These are phyloP conservation scores for Hormiphora californensis DNA, from an alignment of 37 sponge, comb jelly and placozoan species.

Conservation along the genomic window DNA sequence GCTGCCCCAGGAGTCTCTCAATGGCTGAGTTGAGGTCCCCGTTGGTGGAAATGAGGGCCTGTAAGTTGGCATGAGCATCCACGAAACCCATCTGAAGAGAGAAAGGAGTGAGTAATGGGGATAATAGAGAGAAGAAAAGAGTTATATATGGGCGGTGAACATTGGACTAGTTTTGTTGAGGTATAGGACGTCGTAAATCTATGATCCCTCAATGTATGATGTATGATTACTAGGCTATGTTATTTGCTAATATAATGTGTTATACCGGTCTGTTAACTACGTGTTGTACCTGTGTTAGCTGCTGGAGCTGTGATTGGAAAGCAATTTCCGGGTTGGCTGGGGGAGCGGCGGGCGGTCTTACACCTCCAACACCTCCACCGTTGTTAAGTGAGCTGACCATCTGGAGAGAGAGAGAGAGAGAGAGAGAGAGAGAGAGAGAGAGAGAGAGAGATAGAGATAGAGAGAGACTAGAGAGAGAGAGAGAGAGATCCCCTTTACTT, in stretches of 20 bases:
- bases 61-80: constrained; percentile 51
- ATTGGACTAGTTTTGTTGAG: too few relatives aligned
- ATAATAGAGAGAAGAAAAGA: neutral
- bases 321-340: constrained; percentile 41
- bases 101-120: neutral
- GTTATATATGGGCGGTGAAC: too few relatives aligned
- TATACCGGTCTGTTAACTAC: too few relatives aligned
- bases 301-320: constrained; percentile 49
- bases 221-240: too few relatives aligned
- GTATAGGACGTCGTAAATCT: too few relatives aligned
- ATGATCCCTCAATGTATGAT: too few relatives aligned
- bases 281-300: constrained; percentile 53
- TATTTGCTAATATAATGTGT: too few relatives aligned
- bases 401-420: too few relatives aligned
- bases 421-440: too few relatives aligned
- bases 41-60: constrained; percentile 50
- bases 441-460: too few relatives aligned
- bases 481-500: too few relatives aligned
- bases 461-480: too few relatives aligned
- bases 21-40: constrained; percentile 51
- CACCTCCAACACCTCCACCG: neutral
- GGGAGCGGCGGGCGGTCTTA: neutral
- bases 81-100: constrained; percentile 38
- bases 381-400: constrained; percentile 41
- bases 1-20: constrained; percentile 25